These are phyloP conservation scores for Centruroides sculpturatus DNA, from an alignment of 1,140 invertebrate genomes.

Conservation along the genomic window DNA sequence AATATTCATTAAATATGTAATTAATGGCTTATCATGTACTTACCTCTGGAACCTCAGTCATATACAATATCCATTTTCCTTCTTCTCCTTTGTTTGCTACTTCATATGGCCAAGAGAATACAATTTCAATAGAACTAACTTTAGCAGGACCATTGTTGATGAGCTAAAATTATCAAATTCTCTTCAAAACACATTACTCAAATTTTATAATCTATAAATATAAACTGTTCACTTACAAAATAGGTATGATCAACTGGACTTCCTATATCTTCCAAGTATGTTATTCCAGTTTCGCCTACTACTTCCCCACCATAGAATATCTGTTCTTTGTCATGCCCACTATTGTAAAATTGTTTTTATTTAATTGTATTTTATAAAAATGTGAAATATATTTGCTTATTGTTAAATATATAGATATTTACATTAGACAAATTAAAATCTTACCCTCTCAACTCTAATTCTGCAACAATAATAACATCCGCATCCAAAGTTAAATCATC, in stretches of 20 bases:
- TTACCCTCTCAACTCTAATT: constrained; percentile 64
- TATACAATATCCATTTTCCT: constrained; percentile 81
- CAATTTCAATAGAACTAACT: constrained; percentile 57
- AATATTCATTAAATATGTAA: too few species aligned
- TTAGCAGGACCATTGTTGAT: constrained; percentile 73
- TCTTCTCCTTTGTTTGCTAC: constrained; percentile 55
- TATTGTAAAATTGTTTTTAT: constrained; percentile 18
- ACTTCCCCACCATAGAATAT: constrained; percentile 73
- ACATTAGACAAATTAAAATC: background rate
- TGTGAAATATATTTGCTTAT: too few species aligned
- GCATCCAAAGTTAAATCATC: constrained; percentile 43
- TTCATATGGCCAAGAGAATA: constrained; percentile 78
- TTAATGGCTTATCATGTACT: background rate
- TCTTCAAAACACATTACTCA: background rate
- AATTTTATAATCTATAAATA: background rate
- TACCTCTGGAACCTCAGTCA: constrained; percentile 56
- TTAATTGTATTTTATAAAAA: too few species aligned
- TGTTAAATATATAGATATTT: too few species aligned
- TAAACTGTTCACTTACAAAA: constrained; percentile 40
- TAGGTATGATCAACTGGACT: constrained; percentile 69
- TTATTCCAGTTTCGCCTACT: constrained; percentile 65
- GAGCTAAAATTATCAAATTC: constrained; percentile 23
- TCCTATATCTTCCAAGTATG: constrained; percentile 69
- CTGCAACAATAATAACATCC: constrained; percentile 61
- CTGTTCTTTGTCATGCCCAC: constrained; percentile 49